Percentiles rank a stretch among this genome's conserved stretches.
These are phyloP conservation scores for Fopius arisanus DNA, from an alignment of 1,140 invertebrate species.

Conservation along the genomic window DNA sequence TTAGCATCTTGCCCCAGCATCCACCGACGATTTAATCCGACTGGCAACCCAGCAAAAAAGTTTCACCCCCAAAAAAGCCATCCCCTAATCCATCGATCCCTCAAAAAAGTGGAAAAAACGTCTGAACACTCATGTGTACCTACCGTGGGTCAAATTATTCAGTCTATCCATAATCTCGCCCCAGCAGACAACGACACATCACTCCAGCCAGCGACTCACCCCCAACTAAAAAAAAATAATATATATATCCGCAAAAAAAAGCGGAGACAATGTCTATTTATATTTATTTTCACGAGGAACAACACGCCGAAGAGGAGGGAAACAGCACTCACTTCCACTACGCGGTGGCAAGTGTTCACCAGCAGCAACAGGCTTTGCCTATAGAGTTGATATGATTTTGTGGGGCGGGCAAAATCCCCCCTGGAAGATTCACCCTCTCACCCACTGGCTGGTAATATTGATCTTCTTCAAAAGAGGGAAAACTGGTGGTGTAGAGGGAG, in stretches of 20 bases:
- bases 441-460: conserved; percentile 58
- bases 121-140: conserved; percentile 37
- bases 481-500: conserved; percentile 43
- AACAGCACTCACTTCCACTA: conserved; percentile 25
- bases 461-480: conserved; percentile 47
- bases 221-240: not conserved
- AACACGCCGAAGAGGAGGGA: not conserved
- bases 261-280: not conserved
- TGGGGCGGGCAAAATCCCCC: not conserved
- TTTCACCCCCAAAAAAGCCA: too few relatives aligned
- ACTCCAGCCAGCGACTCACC: conserved; percentile 30
- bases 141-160: conserved; percentile 54
- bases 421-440: conserved; percentile 15
- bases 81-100: too few relatives aligned
- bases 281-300: not conserved
- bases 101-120: not conserved
- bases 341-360: conserved; percentile 30
- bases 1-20: too few relatives aligned
- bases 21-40: too few relatives aligned
- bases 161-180: conserved; percentile 58
- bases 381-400: conserved; percentile 42
- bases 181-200: conserved; percentile 54
- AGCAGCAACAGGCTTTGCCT: conserved; percentile 62
- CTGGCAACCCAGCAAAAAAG: too few relatives aligned
- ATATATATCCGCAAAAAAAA: not conserved